These are phyloP conservation scores for Muntiacus reevesi DNA, from an alignment of 2,113 vertebrate genomes.

Conservation along the genomic window DNA sequence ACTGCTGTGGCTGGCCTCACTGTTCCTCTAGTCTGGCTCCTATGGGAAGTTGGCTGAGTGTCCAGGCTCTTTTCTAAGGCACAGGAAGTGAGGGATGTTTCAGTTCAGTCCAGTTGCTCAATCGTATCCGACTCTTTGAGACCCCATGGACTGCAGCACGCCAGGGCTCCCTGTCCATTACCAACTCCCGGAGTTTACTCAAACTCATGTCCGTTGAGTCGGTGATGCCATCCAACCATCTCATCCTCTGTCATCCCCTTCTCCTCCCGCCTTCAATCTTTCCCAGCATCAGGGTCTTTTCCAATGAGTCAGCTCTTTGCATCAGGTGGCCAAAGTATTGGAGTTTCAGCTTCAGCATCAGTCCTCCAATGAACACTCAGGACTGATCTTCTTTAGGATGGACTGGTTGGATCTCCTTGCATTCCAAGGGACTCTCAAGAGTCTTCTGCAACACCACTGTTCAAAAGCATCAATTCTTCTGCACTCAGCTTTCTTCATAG, in stretches of 20 bases:
- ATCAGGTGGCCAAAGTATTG: not conserved
- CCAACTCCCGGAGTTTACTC: not conserved
- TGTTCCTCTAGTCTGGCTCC: not conserved
- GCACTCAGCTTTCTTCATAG: not conserved
- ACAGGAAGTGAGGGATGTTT: not conserved
- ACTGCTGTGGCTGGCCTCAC: not conserved
- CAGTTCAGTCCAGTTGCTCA: not conserved
- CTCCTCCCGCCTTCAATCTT: not conserved
- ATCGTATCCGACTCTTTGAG: not conserved
- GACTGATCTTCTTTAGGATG: not conserved
- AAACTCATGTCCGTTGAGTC: not conserved
- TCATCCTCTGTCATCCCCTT: not conserved
- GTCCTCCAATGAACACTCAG: not conserved
- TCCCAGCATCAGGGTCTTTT: not conserved
- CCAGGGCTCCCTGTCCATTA: not conserved
- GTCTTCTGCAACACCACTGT: not conserved
- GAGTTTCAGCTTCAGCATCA: not conserved
- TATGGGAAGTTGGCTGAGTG: not conserved
- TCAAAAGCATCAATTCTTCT: not conserved
- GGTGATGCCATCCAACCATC: not conserved
- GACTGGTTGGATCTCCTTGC: not conserved
- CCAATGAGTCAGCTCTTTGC: not conserved
- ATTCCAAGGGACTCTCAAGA: not conserved
- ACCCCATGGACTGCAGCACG: not conserved
- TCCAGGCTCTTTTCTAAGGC: not conserved